phyloP scores from a whole-genome alignment of 1,140 invertebrate genomes.

The Apis laboriosa region DNA sequence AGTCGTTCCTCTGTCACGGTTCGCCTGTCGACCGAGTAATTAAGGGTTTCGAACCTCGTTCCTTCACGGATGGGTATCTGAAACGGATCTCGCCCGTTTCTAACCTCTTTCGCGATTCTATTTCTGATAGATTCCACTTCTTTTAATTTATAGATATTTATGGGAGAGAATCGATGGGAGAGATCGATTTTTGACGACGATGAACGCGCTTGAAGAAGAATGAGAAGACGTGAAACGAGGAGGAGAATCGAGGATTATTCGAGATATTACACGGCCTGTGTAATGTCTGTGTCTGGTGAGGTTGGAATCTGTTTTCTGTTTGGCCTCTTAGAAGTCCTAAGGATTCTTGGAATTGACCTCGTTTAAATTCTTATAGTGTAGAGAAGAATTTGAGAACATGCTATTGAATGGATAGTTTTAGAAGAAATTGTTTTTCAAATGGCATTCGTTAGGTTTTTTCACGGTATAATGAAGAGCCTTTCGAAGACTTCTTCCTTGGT shows the following conservation, averaged over 20 bases:
- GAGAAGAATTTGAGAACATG: neutral
- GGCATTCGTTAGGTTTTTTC: neutral
- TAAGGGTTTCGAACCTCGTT: conserved; percentile 39
- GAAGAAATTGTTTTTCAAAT: neutral
- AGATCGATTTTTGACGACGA: too few species aligned
- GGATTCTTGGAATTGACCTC: neutral
- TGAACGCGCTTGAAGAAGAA: too few species aligned
- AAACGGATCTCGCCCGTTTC: neutral
- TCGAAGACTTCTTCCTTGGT: too few species aligned
- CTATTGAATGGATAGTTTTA: neutral
- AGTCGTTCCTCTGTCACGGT: conserved; percentile 51
- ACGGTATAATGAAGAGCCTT: too few species aligned
- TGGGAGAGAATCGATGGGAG: too few species aligned
- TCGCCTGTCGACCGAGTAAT: conserved; percentile 48
- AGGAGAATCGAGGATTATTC: too few species aligned
- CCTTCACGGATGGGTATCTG: conserved; percentile 13
- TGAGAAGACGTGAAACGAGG: too few species aligned
- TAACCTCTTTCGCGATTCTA: neutral
- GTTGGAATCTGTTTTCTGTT: neutral
- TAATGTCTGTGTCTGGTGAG: neutral
- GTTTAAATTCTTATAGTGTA: neutral
- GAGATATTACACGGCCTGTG: too few species aligned
- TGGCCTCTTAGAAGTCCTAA: too few species aligned
- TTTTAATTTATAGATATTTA: too few species aligned
- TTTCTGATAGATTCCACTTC: too few species aligned